These are phyloP conservation scores for Trichechus manatus DNA, from an alignment of 2,113 vertebrate genomes.

Conservation along the genomic window DNA sequence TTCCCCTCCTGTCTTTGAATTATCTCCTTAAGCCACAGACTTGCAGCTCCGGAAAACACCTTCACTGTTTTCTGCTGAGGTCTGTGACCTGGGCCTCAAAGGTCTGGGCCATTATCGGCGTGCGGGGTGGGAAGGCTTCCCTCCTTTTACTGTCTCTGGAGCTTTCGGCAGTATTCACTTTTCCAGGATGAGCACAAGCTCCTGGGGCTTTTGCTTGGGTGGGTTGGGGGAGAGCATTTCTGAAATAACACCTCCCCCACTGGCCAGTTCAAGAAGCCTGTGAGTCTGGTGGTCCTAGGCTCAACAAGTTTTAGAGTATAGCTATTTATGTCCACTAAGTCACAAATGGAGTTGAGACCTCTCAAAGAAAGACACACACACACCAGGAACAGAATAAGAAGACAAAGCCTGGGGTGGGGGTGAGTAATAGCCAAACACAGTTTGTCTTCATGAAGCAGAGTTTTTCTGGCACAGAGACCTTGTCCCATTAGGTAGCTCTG, in stretches of 20 bases:
- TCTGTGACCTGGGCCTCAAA: background rate
- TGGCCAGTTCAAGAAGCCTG: background rate
- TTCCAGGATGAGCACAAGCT: constrained; percentile 88
- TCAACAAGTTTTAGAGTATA: background rate
- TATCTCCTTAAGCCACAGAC: constrained; percentile 32
- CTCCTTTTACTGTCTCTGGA: constrained; percentile 86
- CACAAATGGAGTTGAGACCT: no score
- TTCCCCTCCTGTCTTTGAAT: background rate
- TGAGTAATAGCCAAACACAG: background rate
- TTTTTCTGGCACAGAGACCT: background rate
- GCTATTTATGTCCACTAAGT: background rate
- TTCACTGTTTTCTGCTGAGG: constrained; percentile 41
- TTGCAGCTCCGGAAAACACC: constrained; percentile 35
- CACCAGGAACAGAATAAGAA: background rate
- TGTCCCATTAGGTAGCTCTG: background rate
- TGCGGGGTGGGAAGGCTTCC: background rate
- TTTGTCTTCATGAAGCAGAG: background rate
- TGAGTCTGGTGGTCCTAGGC: background rate
- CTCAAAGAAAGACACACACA: background rate
- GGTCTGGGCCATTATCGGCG: constrained; percentile 3
- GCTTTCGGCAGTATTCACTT: constrained; percentile 87
- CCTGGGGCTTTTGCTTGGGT: constrained; percentile 43
- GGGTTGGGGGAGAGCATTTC: background rate
- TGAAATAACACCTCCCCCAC: background rate
- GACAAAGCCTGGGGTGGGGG: background rate